These are phyloP conservation scores for Stegastes partitus DNA, from an alignment of 2,113 vertebrate genomes.

Conservation along the genomic window DNA sequence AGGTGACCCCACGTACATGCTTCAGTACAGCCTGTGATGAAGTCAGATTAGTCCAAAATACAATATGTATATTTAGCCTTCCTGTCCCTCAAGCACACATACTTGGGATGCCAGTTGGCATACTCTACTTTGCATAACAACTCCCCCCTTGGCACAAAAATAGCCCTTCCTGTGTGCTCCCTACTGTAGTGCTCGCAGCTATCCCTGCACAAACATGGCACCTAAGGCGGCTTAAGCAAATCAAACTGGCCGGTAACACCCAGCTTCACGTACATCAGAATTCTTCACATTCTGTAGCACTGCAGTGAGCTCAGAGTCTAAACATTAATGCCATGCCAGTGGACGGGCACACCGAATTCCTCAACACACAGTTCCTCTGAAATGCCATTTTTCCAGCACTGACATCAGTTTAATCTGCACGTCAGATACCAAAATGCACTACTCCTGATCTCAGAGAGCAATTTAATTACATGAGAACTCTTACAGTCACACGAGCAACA, in stretches of 20 bases:
- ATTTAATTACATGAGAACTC: background rate
- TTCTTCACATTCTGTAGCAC: slow-evolving; percentile 63
- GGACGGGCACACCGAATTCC: slow-evolving; percentile 1
- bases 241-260: slow-evolving; percentile 42
- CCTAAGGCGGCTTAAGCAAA: slow-evolving; percentile 35
- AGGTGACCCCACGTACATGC: slow-evolving; percentile 29
- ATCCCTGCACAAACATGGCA: slow-evolving; percentile 56
- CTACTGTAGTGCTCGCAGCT: slow-evolving; percentile 16
- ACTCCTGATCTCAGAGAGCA: background rate
- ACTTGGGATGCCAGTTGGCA: slow-evolving; percentile 69
- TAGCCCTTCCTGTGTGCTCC: slow-evolving; percentile 63
- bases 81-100: slow-evolving; percentile 64
- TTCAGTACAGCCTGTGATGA: slow-evolving; percentile 27
- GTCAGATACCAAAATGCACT: slow-evolving; percentile 7
- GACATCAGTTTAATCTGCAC: background rate
- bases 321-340: slow-evolving; percentile 2
- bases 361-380: slow-evolving; percentile 1
- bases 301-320: slow-evolving; percentile 23
- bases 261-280: slow-evolving; percentile 28
- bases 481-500: background rate
- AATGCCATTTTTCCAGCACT: background rate
- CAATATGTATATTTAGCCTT: slow-evolving; percentile 75
- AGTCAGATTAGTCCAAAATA: slow-evolving; percentile 51
- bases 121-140: slow-evolving; percentile 77
- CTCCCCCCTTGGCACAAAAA: slow-evolving; percentile 70